These are phyloP conservation scores for Eulemur rubriventer DNA, from an alignment of 2,797 vertebrate genomes.

Conservation along the genomic window DNA sequence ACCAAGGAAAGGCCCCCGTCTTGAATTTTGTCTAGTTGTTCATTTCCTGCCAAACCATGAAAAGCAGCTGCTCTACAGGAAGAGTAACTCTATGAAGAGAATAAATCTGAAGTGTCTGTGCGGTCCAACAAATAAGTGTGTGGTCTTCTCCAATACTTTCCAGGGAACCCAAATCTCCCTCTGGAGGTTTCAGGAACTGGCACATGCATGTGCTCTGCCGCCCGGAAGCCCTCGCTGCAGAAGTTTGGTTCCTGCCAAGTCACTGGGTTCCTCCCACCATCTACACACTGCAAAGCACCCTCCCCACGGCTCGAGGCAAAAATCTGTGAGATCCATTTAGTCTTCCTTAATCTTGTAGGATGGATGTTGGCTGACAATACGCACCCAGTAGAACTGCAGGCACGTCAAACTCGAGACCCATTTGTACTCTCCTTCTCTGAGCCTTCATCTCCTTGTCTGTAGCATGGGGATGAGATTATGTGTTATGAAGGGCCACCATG, in stretches of 20 bases:
- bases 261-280: background rate
- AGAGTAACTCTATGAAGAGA: background rate
- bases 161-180: background rate
- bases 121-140: too few relatives aligned
- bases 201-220: fast-evolving
- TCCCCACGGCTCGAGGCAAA: background rate
- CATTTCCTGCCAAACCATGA: fast-evolving
- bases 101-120: fast-evolving
- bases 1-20: background rate
- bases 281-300: too few relatives aligned
- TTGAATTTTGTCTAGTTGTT: background rate
- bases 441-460: too few relatives aligned
- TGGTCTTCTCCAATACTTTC: background rate
- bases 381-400: background rate
- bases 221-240: too few relatives aligned
- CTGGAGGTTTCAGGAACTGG: background rate
- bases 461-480: background rate
- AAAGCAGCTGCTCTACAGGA: background rate
- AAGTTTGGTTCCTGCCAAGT: background rate
- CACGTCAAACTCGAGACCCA: background rate
- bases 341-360: too few relatives aligned
- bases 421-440: background rate
- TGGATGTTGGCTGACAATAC: fast-evolving
- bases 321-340: too few relatives aligned
- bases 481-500: fast-evolving